Evolutionary conservation across 2,888 invertebrate species (phyloP), one percentile per base, ranked within the genome.

Genomic region (Branchinecta sandiegonensis): DNA sequence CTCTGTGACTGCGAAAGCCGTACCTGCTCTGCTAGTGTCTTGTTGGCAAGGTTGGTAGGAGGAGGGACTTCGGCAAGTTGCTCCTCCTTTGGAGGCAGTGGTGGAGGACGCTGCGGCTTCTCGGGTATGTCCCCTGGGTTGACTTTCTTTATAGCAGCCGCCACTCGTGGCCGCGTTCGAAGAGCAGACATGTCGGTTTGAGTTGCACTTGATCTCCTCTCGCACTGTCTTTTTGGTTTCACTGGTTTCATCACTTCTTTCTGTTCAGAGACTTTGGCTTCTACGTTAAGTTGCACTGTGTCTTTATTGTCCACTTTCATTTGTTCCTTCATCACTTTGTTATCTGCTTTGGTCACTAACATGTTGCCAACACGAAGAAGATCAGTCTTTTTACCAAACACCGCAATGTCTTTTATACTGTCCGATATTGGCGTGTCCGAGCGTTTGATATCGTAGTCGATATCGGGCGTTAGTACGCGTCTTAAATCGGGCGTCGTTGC

Each of bases 101-200:
- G 63, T n/a, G 63, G 63, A 17, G 63, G 63, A 17, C 63, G n/a
- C 23, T 56, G 63, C 23, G 63, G 63, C 63, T 56, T 56, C 23
- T 56, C 63, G 0, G 63, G 63, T 10, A 56, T 56, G n/a, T 56
- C 63, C 23, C 23, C 63, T 23, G n/a, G 14, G n/a, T n/a, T 56
- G 14, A 56, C 12, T 10, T 56, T 56, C 23, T 23, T 56, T 17
- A 56, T 56, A 17, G 63, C 63, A 56, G 63, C 66, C 46, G 66
- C 46, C 3, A 47, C 14, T 13, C 14, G 17, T n/a, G 46, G 14
- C 17, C 66, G 37, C 17, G 46, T 46, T 46, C 50, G 65, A 47
- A 69, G 56, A 7, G 65, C 66, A 10, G 69, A 50, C 65, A 69
- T 47, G 8, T 69, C 69, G n/a, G 69, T 69, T 65, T 69, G 69